Percentiles rank a stretch among this genome's conserved stretches.
These are phyloP conservation scores for Mionectes olivaceus DNA, from an alignment of 2,797 vertebrate species.

Conservation along the genomic window DNA sequence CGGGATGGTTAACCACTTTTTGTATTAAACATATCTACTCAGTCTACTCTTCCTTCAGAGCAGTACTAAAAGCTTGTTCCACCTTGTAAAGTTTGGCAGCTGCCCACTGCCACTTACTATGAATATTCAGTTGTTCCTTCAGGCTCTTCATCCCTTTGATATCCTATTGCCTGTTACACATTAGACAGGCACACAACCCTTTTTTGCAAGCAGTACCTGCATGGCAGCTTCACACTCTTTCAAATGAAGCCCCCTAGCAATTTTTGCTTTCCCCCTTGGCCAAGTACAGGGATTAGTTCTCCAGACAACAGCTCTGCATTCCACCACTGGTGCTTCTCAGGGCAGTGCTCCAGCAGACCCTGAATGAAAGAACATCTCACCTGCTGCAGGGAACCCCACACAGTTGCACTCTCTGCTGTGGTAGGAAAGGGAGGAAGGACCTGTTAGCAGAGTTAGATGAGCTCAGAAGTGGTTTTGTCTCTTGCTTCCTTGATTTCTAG, in stretches of 20 bases:
- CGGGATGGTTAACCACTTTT: background rate
- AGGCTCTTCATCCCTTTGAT: slow-evolving; percentile 31
- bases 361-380: background rate
- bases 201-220: background rate
- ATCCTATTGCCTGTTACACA: background rate
- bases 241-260: background rate
- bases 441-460: slow-evolving; percentile 33
- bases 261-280: slow-evolving; percentile 18
- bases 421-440: slow-evolving; percentile 26
- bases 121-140: slow-evolving; percentile 42
- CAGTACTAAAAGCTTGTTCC: slow-evolving; percentile 46
- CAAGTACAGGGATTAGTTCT: slow-evolving; percentile 37
- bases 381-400: slow-evolving; percentile 18
- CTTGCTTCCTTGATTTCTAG: slow-evolving; percentile 61
- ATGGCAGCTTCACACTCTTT: background rate
- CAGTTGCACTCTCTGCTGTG: background rate
- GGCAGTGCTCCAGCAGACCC: slow-evolving; percentile 46
- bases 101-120: slow-evolving; percentile 54
- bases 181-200: background rate
- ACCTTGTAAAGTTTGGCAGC: slow-evolving; percentile 65
- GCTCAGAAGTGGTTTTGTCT: slow-evolving; percentile 54
- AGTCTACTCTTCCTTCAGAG: slow-evolving; percentile 33
- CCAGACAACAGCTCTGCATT: slow-evolving; percentile 44
- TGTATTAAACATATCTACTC: background rate
- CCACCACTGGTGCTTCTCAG: background rate